Base-by-base conservation (phyloP, 2,113 vertebrate species). In the Spea bombifrons region DNA sequence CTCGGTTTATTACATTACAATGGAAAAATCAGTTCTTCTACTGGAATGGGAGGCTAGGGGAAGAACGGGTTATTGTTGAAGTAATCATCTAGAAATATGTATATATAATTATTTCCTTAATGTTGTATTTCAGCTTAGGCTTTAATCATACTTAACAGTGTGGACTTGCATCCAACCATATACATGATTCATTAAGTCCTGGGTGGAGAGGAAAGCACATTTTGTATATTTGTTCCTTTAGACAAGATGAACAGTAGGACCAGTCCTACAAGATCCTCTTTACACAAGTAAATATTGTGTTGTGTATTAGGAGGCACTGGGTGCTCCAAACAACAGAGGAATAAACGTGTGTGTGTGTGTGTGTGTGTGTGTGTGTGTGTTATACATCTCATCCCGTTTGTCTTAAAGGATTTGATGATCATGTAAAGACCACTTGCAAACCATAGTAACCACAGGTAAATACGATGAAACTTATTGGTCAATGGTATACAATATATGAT, bases 71-170 rank as follows among this genome's bases (percentile, higher is more conserved):
- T n/a, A 15, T 49, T 47, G 17, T 9, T 76, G 44, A 48, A 47
- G 30, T 47, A 76, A 48, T 59, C 49, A 70, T 30, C 53, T 68
- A 68, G 15, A 59, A 66, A 65, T 17, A 76, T 17, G 45, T 9
- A 71, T 50, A 43, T 45, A 59, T 46, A 6, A 72, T 53, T 72
- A 72, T 44, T 43, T 61, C 5, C 69, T 3, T n/a, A 15, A 50
- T 63, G 52, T 61, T 77, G 53, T 63, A 13, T 49, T 77, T 63
- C 45, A 63, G 7, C 3, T 44, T 77, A 44, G 4, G 12, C 17
- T 63, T 77, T 77, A 77, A 77, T 70, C 55, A 70, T 46, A 15
- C 17, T 52, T 4, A 47, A 30, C n/a, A 48, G 7, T 48, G 4
- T 17, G 10, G 63, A 15, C 53, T 30, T 70, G 66, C 46, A 70